These are phyloP conservation scores for Lysandra coridon DNA, from an alignment of 2,888 invertebrate species.

Conservation along the genomic window DNA sequence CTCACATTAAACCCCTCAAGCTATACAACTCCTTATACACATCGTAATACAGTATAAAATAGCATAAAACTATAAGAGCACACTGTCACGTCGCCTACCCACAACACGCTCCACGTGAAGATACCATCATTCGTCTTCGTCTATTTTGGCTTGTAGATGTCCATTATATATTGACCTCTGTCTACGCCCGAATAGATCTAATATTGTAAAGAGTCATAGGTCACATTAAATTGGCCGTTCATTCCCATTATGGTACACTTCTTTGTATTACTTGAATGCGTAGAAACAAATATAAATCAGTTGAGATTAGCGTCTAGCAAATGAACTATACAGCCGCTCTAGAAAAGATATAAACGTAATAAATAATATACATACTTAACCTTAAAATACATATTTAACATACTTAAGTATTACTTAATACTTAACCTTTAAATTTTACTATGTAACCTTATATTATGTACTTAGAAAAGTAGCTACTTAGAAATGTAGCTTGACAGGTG, in stretches of 20 bases:
- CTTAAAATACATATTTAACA: no score
- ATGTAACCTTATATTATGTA: no score
- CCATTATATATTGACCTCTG: constrained; percentile 42
- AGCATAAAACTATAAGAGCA: neutral
- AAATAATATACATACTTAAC: neutral
- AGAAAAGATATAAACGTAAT: neutral
- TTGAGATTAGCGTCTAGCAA: constrained; percentile 43
- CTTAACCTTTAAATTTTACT: no score
- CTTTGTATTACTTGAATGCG: constrained; percentile 51
- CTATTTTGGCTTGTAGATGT: constrained; percentile 61
- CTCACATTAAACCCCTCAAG: constrained; percentile 40
- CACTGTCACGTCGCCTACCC: constrained; percentile 28
- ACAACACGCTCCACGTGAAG: constrained; percentile 61
- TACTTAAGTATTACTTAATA: no score
- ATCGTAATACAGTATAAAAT: constrained; percentile 30
- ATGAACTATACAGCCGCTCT: neutral
- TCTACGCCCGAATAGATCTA: constrained; percentile 35
- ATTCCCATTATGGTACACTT: constrained; percentile 40
- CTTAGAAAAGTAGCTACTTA: no score
- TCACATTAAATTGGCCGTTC: constrained; percentile 43
- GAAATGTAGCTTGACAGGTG: no score
- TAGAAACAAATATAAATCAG: constrained; percentile 60
- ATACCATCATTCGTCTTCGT: constrained; percentile 71
- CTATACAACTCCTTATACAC: constrained; percentile 1
- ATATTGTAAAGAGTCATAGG: constrained; percentile 34